Percentiles rank a stretch among this genome's conserved stretches.
Conservation (phyloP, 2,888 invertebrate genomes). For the Drosophila infuscata region DNA sequence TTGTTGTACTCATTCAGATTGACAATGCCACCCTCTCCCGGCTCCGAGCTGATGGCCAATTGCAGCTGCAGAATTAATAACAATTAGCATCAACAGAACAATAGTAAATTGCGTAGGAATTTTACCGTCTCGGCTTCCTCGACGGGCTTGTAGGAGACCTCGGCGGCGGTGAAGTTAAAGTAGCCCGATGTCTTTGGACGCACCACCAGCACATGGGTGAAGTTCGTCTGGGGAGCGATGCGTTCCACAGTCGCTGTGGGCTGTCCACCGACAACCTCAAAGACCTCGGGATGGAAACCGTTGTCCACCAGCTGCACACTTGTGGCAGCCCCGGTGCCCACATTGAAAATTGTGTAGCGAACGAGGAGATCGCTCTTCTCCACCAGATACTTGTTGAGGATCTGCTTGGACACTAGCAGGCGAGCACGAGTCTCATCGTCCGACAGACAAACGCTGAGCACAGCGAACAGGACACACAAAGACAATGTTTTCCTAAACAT, state of each 20-base stretch:
- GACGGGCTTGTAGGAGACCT: constrained; percentile 93
- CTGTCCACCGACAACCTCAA: constrained; percentile 95
- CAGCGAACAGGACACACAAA: constrained; percentile 73
- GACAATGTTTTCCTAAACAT: constrained; percentile 69
- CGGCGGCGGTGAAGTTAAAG: constrained; percentile 98
- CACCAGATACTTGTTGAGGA: constrained; percentile 97
- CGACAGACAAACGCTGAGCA: constrained; percentile 76
- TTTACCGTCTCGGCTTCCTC: constrained; percentile 92
- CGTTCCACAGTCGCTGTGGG: constrained; percentile 93
- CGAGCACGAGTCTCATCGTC: constrained; percentile 91
- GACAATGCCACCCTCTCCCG: constrained; percentile 97
- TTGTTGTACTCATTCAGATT: constrained; percentile 97
- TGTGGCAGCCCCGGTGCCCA: constrained; percentile 95
- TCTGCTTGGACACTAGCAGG: constrained; percentile 95
- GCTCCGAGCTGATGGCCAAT: constrained; percentile 92
- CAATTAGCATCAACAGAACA: neutral
- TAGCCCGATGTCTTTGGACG: constrained; percentile 95
- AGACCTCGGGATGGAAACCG: constrained; percentile 96
- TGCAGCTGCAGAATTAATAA: constrained; percentile 87
- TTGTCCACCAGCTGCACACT: constrained; percentile 94
- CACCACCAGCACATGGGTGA: constrained; percentile 96
- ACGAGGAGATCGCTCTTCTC: constrained; percentile 98
- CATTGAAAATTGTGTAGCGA: constrained; percentile 97
- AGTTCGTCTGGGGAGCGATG: constrained; percentile 96
- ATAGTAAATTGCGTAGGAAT: neutral